These are phyloP conservation scores for Dromococcyx pavoninus DNA, from an alignment of 2,797 vertebrate genomes.

Conservation along the genomic window DNA sequence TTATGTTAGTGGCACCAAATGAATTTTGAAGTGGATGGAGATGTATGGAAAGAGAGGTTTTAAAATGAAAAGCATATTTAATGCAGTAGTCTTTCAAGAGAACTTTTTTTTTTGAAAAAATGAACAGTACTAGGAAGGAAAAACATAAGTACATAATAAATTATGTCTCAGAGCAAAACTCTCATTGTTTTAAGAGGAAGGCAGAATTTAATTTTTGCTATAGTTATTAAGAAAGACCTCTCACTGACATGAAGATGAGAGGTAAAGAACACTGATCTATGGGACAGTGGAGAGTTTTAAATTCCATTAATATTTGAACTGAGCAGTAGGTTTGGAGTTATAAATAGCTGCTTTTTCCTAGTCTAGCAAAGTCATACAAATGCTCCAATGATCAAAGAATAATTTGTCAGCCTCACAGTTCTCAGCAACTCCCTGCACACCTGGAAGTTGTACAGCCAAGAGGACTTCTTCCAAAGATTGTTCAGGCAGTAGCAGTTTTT, in stretches of 20 bases:
- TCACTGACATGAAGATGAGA: not conserved
- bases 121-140: constrained; percentile 5
- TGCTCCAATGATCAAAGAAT: not conserved
- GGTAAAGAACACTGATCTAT: not conserved
- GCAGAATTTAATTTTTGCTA: constrained; percentile 38
- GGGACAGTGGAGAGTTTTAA: not conserved
- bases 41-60: not conserved
- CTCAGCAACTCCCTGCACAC: not conserved
- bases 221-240: constrained; percentile 35
- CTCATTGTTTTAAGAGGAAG: constrained; percentile 13
- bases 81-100: constrained; percentile 19
- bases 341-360: constrained; percentile 23
- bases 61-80: constrained; percentile 38
- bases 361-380: constrained; percentile 1
- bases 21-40: constrained; percentile 5
- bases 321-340: not conserved
- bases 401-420: not conserved
- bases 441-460: not conserved
- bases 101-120: not conserved
- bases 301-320: constrained; percentile 33
- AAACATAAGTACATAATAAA: constrained; percentile 46
- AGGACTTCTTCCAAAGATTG: not conserved
- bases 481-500: not conserved
- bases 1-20: constrained; percentile 19
- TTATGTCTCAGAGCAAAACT: constrained; percentile 46